Base-by-base conservation (phyloP, 2,888 invertebrate species). In the Pocota personata region DNA sequence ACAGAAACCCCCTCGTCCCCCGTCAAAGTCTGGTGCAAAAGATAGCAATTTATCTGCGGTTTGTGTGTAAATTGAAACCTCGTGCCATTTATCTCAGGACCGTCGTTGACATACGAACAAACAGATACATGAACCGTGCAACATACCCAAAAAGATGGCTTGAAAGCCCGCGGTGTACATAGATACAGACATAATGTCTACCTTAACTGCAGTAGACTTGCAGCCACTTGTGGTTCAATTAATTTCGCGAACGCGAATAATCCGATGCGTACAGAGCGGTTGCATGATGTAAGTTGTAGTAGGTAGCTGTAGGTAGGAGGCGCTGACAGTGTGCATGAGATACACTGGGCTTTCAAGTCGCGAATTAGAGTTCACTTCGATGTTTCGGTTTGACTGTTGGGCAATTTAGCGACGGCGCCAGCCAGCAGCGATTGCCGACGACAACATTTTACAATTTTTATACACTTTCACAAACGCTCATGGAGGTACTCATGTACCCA, bases 391-490 rank as follows among this genome's bases (percentile, higher is more conserved):
- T 71, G 79, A 43, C 57, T 75, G 73, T 84, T 84, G 69, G 69
- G 75, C 64, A 84, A 84, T 80, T 76, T 64, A 40, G 64, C 43
- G 82, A 64, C 83, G 83, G 35, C 62, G 48, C 60, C 69, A 69
- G 57, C 64, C 58, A 66, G 32, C 57, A 37, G 64, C 43, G 30
- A 62, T 62, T 57, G 50, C 57, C 43, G 35, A 43, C 57, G 30
- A 57, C 69, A 24, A 62, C 52, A 48, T 37, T 72, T 77, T 35
- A 66, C 43, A 64, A 66, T 82, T 79, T n/a, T 69, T 71, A 43
- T 64, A 60, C 79, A 84, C 84, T 84, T 84, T 84, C 84, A 84
- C 80, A 84, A 75, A 55, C 50, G n/a, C 16, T 27, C 16, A 32
- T 57, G 21, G 14, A 24, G 43, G 16, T 24, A 40, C 7, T 4